Percentiles rank a stretch among this genome's conserved stretches.
Conservation (phyloP, 2,113 vertebrate genomes). For the Pao palembangensis region DNA sequence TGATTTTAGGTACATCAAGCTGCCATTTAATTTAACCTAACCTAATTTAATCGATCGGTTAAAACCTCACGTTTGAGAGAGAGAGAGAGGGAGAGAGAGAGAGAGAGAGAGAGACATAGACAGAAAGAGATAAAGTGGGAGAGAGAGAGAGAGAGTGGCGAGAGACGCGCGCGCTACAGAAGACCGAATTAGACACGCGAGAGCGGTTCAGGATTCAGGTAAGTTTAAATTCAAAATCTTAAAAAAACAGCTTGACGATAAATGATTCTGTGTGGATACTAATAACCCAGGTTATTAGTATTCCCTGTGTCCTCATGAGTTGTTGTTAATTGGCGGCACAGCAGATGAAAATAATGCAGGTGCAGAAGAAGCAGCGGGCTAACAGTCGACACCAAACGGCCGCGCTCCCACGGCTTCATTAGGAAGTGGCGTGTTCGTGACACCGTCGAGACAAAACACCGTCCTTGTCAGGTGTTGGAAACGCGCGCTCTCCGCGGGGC, state of each 20-base stretch:
- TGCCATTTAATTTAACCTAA: not conserved
- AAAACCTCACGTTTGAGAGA: not conserved
- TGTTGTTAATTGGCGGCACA: no score
- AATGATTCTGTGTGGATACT: no score
- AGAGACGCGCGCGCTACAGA: constrained; percentile 67
- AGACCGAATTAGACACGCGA: constrained; percentile 66
- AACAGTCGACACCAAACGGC: no score
- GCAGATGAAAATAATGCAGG: no score
- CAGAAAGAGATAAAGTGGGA: constrained; percentile 35
- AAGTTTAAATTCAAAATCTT: constrained; percentile 53
- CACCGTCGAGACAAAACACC: constrained; percentile 8
- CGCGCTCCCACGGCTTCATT: no score
- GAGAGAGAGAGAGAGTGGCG: constrained; percentile 42
- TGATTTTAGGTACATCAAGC: not conserved
- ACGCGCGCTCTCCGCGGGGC: constrained; percentile 69
- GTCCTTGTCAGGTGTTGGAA: constrained; percentile 31
- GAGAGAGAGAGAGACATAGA: constrained; percentile 10
- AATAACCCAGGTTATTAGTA: no score
- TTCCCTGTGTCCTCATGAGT: no score
- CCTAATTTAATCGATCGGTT: no score
- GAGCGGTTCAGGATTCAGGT: constrained; percentile 77
- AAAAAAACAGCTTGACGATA: not conserved
- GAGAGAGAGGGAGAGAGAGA: not conserved
- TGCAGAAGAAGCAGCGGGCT: no score
- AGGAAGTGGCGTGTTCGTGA: not conserved